phyloP scores from a whole-genome alignment of 2,797 vertebrate genomes.

The Sebastolobus altivelis region DNA sequence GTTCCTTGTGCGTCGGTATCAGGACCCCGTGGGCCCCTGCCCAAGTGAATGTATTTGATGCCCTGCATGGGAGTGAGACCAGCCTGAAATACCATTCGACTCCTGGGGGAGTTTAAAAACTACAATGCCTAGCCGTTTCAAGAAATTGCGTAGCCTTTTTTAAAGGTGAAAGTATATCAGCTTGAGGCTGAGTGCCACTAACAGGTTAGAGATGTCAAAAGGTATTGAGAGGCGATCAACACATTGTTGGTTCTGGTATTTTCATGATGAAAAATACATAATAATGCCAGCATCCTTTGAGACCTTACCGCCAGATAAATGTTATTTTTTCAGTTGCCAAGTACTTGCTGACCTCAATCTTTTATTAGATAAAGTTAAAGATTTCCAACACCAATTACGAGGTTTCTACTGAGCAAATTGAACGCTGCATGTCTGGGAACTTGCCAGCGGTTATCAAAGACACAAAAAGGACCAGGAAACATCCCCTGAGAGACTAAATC shows the following conservation, averaged over 20 bases:
- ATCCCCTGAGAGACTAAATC: conserved; percentile 32
- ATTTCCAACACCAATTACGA: conserved; percentile 38
- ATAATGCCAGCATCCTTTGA: background rate
- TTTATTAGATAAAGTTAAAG: conserved; percentile 45
- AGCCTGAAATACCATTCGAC: background rate
- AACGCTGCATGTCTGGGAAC: conserved; percentile 37
- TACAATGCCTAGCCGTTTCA: background rate
- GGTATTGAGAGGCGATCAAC: background rate
- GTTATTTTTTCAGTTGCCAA: conserved; percentile 18
- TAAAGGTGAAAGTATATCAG: background rate
- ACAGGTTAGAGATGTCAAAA: background rate
- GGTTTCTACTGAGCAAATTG: conserved; percentile 29
- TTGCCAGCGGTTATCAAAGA: conserved; percentile 39
- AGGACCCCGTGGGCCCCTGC: too few species aligned
- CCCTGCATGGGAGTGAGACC: too few species aligned
- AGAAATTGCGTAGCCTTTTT: background rate
- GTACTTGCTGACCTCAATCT: conserved; percentile 34
- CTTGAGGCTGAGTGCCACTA: background rate
- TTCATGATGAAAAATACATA: background rate
- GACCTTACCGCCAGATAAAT: conserved; percentile 2
- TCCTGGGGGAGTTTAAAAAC: background rate
- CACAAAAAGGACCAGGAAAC: conserved; percentile 21
- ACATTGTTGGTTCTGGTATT: background rate
- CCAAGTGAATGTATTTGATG: too few species aligned
- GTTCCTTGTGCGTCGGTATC: too few species aligned